phyloP scores from a whole-genome alignment of 2,888 invertebrate genomes.

The Actias luna region DNA sequence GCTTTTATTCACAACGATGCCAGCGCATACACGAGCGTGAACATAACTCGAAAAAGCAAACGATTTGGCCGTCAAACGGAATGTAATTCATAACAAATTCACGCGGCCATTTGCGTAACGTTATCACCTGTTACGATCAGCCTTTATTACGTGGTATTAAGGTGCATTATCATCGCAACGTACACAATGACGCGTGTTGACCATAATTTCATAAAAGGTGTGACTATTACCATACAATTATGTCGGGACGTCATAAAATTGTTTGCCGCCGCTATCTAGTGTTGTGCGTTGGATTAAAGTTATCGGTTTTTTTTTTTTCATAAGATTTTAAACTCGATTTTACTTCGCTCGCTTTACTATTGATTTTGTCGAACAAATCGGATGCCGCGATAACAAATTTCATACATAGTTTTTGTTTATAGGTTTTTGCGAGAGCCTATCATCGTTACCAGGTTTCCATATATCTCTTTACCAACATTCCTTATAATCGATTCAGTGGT shows the following conservation, averaged over 20 bases:
- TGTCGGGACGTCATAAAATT: constrained; percentile 48
- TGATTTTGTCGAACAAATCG: no score
- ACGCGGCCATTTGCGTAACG: constrained; percentile 25
- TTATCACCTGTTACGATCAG: constrained; percentile 22
- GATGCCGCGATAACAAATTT: no score
- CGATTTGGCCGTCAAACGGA: constrained; percentile 19
- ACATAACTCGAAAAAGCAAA: constrained; percentile 5
- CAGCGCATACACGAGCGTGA: neutral
- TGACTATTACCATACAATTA: constrained; percentile 77
- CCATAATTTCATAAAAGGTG: constrained; percentile 70
- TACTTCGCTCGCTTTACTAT: no score
- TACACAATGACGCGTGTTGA: constrained; percentile 55
- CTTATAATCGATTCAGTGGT: no score
- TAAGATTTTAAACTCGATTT: no score
- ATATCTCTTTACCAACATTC: no score
- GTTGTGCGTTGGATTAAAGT: constrained; percentile 30
- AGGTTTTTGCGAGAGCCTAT: no score
- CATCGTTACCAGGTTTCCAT: no score
- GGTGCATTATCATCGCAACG: constrained; percentile 30
- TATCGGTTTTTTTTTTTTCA: neutral
- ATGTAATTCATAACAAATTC: constrained; percentile 20
- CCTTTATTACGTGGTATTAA: constrained; percentile 21
- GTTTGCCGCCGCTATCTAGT: constrained; percentile 34
- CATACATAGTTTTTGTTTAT: no score
- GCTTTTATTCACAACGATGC: neutral